These are phyloP conservation scores for Flexamia atlantica DNA, from an alignment of 2,888 invertebrate species.

Conservation along the genomic window DNA sequence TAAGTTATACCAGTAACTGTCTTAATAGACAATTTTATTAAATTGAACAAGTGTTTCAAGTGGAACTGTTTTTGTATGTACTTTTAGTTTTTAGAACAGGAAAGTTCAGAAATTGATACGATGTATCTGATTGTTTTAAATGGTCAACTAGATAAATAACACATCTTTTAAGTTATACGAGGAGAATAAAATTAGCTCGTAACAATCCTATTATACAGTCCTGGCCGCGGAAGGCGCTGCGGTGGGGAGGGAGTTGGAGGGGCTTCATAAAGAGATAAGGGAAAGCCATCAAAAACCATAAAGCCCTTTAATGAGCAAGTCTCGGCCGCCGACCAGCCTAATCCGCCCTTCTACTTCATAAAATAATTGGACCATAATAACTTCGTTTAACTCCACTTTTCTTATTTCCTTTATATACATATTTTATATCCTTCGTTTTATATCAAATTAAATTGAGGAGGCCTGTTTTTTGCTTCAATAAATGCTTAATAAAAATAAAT, in stretches of 20 bases:
- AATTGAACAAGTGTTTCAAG: too few species aligned
- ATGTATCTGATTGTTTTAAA: too few species aligned
- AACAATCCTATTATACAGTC: conserved; percentile 18
- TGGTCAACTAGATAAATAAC: too few species aligned
- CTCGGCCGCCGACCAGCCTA: conserved; percentile 10
- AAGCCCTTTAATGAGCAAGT: conserved; percentile 51
- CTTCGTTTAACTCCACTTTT: conserved; percentile 37
- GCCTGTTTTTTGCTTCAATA: too few species aligned
- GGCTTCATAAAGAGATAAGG: conserved; percentile 46
- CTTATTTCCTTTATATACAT: not conserved
- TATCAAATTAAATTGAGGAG: too few species aligned
- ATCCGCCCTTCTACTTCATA: conserved; percentile 51
- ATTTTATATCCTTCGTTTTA: conserved; percentile 2
- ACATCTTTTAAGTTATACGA: too few species aligned
- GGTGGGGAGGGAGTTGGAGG: not conserved
- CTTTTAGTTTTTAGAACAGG: too few species aligned
- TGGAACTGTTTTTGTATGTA: too few species aligned
- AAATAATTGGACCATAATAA: conserved; percentile 49
- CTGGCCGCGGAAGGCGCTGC: not conserved
- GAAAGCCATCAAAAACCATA: conserved; percentile 52
- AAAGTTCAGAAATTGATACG: too few species aligned
- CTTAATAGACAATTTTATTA: too few species aligned
- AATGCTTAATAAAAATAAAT: too few species aligned
- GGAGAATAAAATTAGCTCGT: not conserved
- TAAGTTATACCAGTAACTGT: too few species aligned